These are phyloP conservation scores for Drosophila subobscura DNA, from an alignment of 1,140 invertebrate species.

Conservation along the genomic window DNA sequence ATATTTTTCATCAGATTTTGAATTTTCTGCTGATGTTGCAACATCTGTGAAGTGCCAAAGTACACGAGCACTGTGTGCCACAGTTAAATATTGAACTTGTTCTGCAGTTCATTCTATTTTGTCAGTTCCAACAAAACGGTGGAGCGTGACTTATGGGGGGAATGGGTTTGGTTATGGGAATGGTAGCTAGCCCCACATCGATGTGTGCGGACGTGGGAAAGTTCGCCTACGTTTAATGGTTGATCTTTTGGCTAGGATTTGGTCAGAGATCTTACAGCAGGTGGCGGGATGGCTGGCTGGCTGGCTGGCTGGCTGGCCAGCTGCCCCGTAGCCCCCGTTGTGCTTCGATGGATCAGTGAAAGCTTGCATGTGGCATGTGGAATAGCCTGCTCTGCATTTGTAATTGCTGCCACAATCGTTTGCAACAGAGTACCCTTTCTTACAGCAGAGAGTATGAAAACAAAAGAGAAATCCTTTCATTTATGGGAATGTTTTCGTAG, in stretches of 20 bases:
- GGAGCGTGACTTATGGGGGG: constrained; percentile 9
- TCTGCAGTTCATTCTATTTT: too few species aligned
- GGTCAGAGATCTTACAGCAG: constrained; percentile 29
- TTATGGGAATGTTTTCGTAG: background rate
- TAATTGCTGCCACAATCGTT: constrained; percentile 27
- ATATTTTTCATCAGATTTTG: too few species aligned
- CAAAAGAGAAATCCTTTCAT: too few species aligned
- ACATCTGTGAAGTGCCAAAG: too few species aligned
- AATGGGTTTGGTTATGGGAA: too few species aligned
- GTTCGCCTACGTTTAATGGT: constrained; percentile 41
- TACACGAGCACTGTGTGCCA: too few species aligned
- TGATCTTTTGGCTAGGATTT: constrained; percentile 14
- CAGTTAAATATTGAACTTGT: too few species aligned
- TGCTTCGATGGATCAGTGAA: constrained; percentile 39
- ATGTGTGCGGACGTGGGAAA: constrained; percentile 43
- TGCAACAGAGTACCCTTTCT: too few species aligned
- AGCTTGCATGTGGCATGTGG: constrained; percentile 47
- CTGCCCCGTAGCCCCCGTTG: background rate
- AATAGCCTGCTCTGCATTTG: constrained; percentile 43
- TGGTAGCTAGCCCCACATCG: background rate
- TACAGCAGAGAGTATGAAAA: too few species aligned
- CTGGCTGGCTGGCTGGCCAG: constrained; percentile 16
- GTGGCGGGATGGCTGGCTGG: background rate
- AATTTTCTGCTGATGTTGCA: too few species aligned
- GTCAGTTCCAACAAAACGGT: background rate